Percentiles rank a stretch among this genome's conserved stretches.
Evolutionary conservation across 2,888 invertebrate genomes (phyloP).

Genomic region (Lepidochitona cinerea): DNA sequence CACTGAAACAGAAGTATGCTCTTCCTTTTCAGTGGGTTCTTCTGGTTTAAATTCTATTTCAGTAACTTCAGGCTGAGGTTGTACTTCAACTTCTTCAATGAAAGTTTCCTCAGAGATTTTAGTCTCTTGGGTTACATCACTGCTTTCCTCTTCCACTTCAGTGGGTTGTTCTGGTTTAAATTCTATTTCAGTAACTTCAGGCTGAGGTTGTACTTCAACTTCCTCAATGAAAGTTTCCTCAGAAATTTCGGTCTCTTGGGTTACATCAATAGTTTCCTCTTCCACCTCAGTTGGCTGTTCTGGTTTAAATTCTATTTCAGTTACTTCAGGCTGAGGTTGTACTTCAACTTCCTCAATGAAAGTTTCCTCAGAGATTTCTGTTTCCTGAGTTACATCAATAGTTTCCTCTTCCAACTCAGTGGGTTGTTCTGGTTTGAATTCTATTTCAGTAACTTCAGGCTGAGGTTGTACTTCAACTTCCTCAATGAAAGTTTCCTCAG

Average conservation of each 20-base stretch:
- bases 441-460: conserved; percentile 9
- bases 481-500: no score
- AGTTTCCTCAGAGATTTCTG: background rate
- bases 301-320: background rate
- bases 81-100: no score
- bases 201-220: conserved; percentile 5
- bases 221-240: conserved; percentile 15
- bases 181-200: conserved; percentile 5
- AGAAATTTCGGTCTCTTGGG: background rate
- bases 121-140: no score
- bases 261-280: background rate
- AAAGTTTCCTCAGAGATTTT: no score
- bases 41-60: no score
- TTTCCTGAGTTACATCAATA: background rate
- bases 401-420: background rate
- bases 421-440: background rate
- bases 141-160: no score
- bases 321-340: background rate
- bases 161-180: background rate
- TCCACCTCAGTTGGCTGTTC: conserved; percentile 2
- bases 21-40: no score
- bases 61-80: no score
- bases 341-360: conserved; percentile 8
- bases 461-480: no score
- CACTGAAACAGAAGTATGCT: no score